Conservation (phyloP, 2,888 invertebrate species). For the Cremastinae sp. region DNA sequence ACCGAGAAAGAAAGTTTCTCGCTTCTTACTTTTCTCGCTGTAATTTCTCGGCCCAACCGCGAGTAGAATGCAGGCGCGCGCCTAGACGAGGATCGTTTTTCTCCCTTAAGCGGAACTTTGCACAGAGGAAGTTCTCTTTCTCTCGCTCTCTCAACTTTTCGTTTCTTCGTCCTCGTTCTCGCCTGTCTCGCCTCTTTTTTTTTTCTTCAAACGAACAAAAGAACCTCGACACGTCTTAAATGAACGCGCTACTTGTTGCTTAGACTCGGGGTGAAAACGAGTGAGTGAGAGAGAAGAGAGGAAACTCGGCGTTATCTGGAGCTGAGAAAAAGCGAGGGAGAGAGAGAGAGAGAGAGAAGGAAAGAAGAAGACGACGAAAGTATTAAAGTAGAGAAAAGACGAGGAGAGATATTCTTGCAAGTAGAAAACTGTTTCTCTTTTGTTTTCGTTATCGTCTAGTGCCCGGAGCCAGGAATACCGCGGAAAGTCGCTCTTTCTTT, state of each 20-base stretch:
- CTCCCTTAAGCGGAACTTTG: conserved; percentile 76
- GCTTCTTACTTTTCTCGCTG: conserved; percentile 50
- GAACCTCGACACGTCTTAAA: conserved; percentile 80
- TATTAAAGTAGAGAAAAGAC: conserved; percentile 18
- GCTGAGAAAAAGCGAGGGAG: conserved; percentile 32
- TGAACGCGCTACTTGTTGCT: conserved; percentile 81
- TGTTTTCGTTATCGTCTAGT: conserved; percentile 77
- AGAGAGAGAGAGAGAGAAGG: conserved; percentile 45
- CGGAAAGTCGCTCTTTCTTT: conserved; percentile 48
- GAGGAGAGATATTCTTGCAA: conserved; percentile 60
- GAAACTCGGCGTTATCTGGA: conserved; percentile 72
- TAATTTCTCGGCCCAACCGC: conserved; percentile 37
- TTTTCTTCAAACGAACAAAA: conserved; percentile 79
- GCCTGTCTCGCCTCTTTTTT: conserved; percentile 54
- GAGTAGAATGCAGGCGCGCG: conserved; percentile 36
- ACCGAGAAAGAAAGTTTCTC: conserved; percentile 29
- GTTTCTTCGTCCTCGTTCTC: conserved; percentile 57
- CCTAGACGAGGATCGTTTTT: conserved; percentile 66
- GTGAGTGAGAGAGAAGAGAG: conserved; percentile 29
- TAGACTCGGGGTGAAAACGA: conserved; percentile 68
- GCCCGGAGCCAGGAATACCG: conserved; percentile 47
- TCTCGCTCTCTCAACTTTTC: conserved; percentile 38
- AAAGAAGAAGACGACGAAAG: conserved; percentile 51
- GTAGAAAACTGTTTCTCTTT: conserved; percentile 79
- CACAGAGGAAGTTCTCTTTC: conserved; percentile 57